These are phyloP conservation scores for Papilio polyxenes DNA, from an alignment of 1,140 invertebrate genomes.

Conservation along the genomic window DNA sequence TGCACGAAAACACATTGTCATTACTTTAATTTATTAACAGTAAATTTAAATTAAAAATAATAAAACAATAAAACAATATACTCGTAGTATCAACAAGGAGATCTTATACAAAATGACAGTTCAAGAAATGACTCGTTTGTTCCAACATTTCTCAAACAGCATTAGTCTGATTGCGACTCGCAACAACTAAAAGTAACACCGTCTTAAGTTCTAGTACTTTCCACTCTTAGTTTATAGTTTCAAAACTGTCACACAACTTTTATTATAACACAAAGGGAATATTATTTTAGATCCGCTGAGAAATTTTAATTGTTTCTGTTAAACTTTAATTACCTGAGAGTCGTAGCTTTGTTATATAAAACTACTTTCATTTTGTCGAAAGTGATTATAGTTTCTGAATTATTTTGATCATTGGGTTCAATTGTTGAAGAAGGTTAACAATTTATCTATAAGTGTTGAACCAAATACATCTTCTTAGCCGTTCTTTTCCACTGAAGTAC, in stretches of 20 bases:
- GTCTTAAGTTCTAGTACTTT: slow-evolving; percentile 2
- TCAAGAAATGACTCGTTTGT: slow-evolving; percentile 8
- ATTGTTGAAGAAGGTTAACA: too few relatives aligned
- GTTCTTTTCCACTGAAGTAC: too few relatives aligned
- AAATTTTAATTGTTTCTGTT: neutral
- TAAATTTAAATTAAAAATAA: neutral
- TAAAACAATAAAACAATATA: neutral
- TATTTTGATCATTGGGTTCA: too few relatives aligned
- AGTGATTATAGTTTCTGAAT: too few relatives aligned
- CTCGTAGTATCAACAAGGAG: neutral
- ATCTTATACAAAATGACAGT: neutral
- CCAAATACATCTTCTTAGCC: too few relatives aligned
- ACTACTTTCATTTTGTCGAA: too few relatives aligned
- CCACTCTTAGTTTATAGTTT: slow-evolving; percentile 11
- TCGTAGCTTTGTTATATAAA: too few relatives aligned
- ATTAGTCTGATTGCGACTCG: slow-evolving; percentile 17
- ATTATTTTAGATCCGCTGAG: neutral
- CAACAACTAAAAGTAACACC: neutral
- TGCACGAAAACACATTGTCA: neutral
- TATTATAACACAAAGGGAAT: neutral
- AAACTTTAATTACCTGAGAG: neutral
- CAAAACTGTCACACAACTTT: slow-evolving; percentile 5
- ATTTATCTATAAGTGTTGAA: too few relatives aligned
- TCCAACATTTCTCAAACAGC: neutral
- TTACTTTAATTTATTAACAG: neutral